Conservation (phyloP, 2,888 invertebrate genomes). For the Spilarctia lutea region DNA sequence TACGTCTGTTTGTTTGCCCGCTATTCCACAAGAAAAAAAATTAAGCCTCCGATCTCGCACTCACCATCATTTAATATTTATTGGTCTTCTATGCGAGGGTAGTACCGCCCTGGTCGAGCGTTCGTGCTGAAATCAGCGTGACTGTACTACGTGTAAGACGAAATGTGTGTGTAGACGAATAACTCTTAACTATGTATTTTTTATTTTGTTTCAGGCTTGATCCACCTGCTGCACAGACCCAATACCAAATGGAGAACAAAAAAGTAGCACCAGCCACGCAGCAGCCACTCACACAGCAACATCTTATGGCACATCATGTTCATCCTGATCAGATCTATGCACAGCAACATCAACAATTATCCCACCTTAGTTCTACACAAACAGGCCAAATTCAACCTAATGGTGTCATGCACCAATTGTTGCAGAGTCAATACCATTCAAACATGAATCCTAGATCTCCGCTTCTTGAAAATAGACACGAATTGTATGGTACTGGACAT, state of each 20-base stretch:
- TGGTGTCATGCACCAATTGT: slow-evolving; percentile 86
- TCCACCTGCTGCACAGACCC: slow-evolving; percentile 88
- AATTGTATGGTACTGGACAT: slow-evolving; percentile 85
- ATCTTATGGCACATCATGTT: slow-evolving; percentile 81
- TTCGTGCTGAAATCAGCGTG: no score
- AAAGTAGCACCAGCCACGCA: slow-evolving; percentile 84
- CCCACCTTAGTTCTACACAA: slow-evolving; percentile 74
- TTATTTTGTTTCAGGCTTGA: slow-evolving; percentile 88
- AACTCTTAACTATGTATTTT: not conserved
- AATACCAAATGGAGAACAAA: slow-evolving; percentile 89
- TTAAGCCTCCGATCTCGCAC: no score
- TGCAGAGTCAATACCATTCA: slow-evolving; percentile 81
- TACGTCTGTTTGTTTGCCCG: no score
- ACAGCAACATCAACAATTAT: slow-evolving; percentile 80
- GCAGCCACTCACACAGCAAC: slow-evolving; percentile 84
- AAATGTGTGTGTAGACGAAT: slow-evolving; percentile 26
- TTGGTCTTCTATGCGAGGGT: no score
- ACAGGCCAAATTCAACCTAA: slow-evolving; percentile 81
- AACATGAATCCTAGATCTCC: slow-evolving; percentile 83
- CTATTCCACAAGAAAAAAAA: no score
- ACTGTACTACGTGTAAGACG: no score
- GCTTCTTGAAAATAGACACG: slow-evolving; percentile 85
- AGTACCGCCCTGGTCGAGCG: no score
- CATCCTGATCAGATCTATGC: slow-evolving; percentile 83
- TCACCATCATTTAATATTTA: no score